A percentile compares a stretch with the other conserved stretches of the same genome.
These are phyloP conservation scores for Thunnus thynnus DNA, from an alignment of 2,113 vertebrate genomes.

Conservation along the genomic window DNA sequence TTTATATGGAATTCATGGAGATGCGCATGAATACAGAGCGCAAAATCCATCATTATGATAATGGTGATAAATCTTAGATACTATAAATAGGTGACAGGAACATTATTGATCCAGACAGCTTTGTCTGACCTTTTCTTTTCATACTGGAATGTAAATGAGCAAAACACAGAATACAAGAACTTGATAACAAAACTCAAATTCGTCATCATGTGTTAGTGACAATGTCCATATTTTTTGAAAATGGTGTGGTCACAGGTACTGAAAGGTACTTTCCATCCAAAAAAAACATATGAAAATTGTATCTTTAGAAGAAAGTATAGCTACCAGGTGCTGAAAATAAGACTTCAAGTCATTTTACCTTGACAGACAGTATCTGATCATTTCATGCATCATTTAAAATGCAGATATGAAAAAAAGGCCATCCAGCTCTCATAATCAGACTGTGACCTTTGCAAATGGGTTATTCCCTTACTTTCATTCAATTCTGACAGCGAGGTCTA, in stretches of 20 bases:
- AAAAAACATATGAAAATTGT: background rate
- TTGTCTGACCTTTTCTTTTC: background rate
- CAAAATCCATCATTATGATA: background rate
- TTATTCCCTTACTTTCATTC: slow-evolving; percentile 21
- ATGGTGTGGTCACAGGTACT: background rate
- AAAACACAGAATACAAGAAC: too few species aligned
- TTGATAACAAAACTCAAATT: background rate
- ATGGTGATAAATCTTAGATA: background rate
- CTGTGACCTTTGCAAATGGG: slow-evolving; percentile 58
- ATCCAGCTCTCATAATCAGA: slow-evolving; percentile 16
- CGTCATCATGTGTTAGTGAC: background rate
- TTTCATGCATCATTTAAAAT: slow-evolving; percentile 30
- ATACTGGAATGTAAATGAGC: background rate
- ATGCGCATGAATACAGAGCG: background rate
- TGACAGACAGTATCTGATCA: background rate
- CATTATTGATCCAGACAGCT: background rate
- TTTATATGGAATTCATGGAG: background rate
- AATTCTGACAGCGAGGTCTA: background rate
- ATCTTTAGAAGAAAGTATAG: background rate
- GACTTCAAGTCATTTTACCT: background rate
- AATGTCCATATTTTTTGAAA: background rate
- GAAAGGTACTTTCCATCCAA: too few species aligned
- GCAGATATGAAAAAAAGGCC: slow-evolving; percentile 22
- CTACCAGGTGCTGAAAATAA: background rate
- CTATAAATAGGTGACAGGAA: background rate